These are phyloP conservation scores for Sarcophaga peregrina DNA, from an alignment of 1,140 invertebrate species.

Conservation along the genomic window DNA sequence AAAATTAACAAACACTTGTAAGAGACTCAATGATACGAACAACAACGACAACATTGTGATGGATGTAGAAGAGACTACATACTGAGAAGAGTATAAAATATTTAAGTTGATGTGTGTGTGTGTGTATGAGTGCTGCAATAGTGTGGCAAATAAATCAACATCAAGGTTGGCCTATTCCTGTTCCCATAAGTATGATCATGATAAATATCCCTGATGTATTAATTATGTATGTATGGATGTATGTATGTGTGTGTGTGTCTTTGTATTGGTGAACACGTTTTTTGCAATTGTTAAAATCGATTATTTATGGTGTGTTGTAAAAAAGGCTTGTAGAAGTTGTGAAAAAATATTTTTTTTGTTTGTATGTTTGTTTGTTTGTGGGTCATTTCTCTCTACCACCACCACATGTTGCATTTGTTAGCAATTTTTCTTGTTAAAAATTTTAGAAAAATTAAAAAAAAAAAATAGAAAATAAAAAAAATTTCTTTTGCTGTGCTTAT, in stretches of 20 bases:
- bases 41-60: not conserved
- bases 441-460: conserved; percentile 2
- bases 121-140: not conserved
- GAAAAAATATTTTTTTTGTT: not conserved
- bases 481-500: not conserved
- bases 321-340: conserved; percentile 13
- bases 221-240: not conserved
- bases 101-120: conserved; percentile 21
- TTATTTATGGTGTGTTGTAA: not conserved
- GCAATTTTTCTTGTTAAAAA: conserved; percentile 19
- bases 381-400: not conserved
- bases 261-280: no score
- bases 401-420: conserved; percentile 39
- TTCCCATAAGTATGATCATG: conserved; percentile 17
- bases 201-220: conserved; percentile 29
- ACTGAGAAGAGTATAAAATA: not conserved
- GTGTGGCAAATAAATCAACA: conserved; percentile 62
- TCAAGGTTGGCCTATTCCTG: conserved; percentile 61
- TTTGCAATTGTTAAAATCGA: not conserved
- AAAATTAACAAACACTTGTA: conserved; percentile 6
- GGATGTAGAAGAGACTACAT: not conserved
- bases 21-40: not conserved
- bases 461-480: not conserved
- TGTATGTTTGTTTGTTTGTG: not conserved
- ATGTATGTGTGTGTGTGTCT: not conserved